Conservation (phyloP, 2,113 vertebrate species). For the Prunella himalayana region DNA sequence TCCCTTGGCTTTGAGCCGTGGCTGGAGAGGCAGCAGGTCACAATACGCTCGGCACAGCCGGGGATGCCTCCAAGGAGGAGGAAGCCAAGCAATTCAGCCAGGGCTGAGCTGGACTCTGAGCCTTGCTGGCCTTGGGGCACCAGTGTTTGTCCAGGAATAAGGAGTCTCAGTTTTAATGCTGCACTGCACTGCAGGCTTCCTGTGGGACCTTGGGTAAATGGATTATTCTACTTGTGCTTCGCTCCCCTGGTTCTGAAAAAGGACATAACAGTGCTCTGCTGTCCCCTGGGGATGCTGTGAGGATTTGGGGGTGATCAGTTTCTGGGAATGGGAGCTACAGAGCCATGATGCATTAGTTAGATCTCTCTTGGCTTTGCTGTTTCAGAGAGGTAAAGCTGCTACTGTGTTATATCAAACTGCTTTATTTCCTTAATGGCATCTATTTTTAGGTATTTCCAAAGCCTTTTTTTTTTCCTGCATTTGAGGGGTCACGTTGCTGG, state of each 20-base stretch:
- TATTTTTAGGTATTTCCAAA: not conserved
- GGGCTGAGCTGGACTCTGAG: not conserved
- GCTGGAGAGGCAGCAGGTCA: not conserved
- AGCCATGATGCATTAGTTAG: not conserved
- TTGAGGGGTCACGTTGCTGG: not conserved
- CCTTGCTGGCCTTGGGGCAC: not conserved
- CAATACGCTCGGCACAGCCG: rapidly evolving
- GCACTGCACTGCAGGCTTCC: not conserved
- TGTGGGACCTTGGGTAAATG: not conserved
- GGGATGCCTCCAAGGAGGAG: not conserved
- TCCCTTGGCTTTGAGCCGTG: conserved; percentile 37
- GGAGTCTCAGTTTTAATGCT: not conserved
- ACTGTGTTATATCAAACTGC: not conserved
- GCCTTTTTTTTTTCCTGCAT: not conserved
- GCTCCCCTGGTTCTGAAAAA: not conserved
- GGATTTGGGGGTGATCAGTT: not conserved
- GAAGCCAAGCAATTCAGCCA: not conserved
- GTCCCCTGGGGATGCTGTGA: not conserved
- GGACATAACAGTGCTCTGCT: rapidly evolving
- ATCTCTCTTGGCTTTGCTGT: not conserved
- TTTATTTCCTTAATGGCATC: not conserved
- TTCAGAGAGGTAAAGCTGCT: not conserved
- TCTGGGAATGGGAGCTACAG: not conserved
- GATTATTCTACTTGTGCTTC: not conserved
- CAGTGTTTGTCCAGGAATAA: not conserved